Conservation (phyloP, 2,888 invertebrate species). For the Tenodera sinensis region DNA sequence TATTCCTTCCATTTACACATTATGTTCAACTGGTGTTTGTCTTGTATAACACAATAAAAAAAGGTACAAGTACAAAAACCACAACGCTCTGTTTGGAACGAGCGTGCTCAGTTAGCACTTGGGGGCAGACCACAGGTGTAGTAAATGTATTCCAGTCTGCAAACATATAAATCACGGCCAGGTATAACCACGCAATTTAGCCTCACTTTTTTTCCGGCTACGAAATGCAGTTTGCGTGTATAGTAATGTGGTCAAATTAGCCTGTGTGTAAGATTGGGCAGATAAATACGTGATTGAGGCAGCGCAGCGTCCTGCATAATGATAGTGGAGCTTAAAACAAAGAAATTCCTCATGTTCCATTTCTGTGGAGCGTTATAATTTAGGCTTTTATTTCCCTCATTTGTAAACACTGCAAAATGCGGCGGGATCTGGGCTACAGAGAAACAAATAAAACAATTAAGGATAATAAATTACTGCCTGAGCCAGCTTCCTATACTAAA, state of each 20-base stretch:
- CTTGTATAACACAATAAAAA: not conserved
- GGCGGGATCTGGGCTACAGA: not conserved
- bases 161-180: not conserved
- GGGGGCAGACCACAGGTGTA: not conserved
- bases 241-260: not conserved
- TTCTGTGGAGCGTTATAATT: not conserved
- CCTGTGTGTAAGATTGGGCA: not conserved
- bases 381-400: not conserved
- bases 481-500: not conserved
- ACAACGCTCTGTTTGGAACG: not conserved
- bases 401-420: not conserved
- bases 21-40: not conserved
- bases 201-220: not conserved
- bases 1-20: not conserved
- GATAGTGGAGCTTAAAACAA: not conserved
- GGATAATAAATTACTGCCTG: not conserved
- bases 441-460: not conserved
- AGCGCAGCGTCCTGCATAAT: not conserved
- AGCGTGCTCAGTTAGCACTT: not conserved
- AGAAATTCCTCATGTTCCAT: not conserved
- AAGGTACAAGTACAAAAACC: not conserved
- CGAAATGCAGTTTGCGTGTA: not conserved
- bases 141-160: not conserved
- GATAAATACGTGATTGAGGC: not conserved
- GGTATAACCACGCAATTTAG: not conserved